These are phyloP conservation scores for Caradrina kadenii DNA, from an alignment of 2,888 invertebrate genomes.

Conservation along the genomic window DNA sequence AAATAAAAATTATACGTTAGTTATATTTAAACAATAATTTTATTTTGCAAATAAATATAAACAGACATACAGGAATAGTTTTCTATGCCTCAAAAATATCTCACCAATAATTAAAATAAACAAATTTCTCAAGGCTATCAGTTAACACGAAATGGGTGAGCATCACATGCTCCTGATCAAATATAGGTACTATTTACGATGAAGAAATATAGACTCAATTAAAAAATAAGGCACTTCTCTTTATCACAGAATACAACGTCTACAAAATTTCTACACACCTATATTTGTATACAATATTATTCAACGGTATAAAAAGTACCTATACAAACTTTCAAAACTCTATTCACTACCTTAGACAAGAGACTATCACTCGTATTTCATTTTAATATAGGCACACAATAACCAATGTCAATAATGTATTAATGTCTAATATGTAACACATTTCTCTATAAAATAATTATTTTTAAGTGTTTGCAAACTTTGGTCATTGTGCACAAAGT, in stretches of 20 bases:
- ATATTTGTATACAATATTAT: conserved; percentile 56
- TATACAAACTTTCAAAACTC: conserved; percentile 28
- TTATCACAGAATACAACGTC: conserved; percentile 86
- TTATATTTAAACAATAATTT: conserved; percentile 42
- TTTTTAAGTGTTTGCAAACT: conserved; percentile 11
- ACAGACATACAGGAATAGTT: conserved; percentile 53
- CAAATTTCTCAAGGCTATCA: conserved; percentile 9
- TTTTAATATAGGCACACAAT: conserved; percentile 23
- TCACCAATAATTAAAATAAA: conserved; percentile 41
- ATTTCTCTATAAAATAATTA: conserved; percentile 13
- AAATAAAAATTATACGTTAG: background rate
- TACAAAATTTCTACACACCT: conserved; percentile 65
- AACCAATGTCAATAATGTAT: conserved; percentile 1
- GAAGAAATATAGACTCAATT: conserved; percentile 55
- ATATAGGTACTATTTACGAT: conserved; percentile 39
- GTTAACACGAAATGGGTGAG: conserved; percentile 32
- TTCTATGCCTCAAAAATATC: conserved; percentile 36
- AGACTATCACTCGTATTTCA: conserved; percentile 12
- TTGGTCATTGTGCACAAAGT: conserved; percentile 29
- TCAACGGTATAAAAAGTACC: conserved; percentile 64
- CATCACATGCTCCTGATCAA: conserved; percentile 30
- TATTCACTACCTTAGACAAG: conserved; percentile 22
- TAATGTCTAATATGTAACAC: background rate
- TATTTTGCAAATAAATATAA: conserved; percentile 64
- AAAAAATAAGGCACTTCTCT: conserved; percentile 83